Percentiles rank a stretch among this genome's conserved stretches.
Conservation (phyloP, 2,797 vertebrate species). For the Psittacula echo region DNA sequence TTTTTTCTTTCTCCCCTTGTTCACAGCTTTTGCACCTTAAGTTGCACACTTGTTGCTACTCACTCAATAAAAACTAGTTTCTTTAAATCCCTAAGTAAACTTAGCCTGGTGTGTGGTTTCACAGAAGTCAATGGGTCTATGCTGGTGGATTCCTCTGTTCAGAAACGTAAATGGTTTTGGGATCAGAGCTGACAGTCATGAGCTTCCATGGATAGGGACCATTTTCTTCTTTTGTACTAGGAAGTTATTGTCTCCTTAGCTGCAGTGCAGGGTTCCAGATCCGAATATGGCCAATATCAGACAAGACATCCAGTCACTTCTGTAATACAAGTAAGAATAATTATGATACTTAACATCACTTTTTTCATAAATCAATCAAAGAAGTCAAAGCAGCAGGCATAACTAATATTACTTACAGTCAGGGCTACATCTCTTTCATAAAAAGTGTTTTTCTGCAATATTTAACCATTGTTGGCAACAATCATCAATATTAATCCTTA, state of each 20-base stretch:
- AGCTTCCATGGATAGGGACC: neutral
- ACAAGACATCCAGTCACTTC: neutral
- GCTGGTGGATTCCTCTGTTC: neutral
- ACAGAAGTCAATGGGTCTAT: neutral
- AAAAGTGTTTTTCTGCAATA: slow-evolving; percentile 65
- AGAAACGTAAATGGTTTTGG: neutral
- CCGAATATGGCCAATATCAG: neutral
- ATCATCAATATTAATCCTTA: slow-evolving; percentile 77
- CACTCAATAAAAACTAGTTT: neutral
- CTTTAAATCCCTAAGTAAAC: neutral
- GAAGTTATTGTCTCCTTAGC: neutral
- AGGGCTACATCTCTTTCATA: slow-evolving; percentile 62
- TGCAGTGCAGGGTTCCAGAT: neutral
- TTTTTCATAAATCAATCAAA: slow-evolving; percentile 64
- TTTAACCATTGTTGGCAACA: slow-evolving; percentile 74
- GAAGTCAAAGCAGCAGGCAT: slow-evolving; percentile 49
- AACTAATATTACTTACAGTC: slow-evolving; percentile 53
- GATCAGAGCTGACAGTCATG: neutral
- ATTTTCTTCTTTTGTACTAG: neutral
- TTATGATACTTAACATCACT: slow-evolving; percentile 55
- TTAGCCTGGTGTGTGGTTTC: neutral
- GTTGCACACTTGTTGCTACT: slow-evolving; percentile 29
- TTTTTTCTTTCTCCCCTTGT: accelerated
- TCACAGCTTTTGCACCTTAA: neutral
- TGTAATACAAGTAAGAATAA: slow-evolving; percentile 20